A percentile compares a stretch with the other conserved stretches of the same genome.
Evolutionary conservation across 2,113 vertebrate species (phyloP).

Genomic region (Tenrec ecaudatus): DNA sequence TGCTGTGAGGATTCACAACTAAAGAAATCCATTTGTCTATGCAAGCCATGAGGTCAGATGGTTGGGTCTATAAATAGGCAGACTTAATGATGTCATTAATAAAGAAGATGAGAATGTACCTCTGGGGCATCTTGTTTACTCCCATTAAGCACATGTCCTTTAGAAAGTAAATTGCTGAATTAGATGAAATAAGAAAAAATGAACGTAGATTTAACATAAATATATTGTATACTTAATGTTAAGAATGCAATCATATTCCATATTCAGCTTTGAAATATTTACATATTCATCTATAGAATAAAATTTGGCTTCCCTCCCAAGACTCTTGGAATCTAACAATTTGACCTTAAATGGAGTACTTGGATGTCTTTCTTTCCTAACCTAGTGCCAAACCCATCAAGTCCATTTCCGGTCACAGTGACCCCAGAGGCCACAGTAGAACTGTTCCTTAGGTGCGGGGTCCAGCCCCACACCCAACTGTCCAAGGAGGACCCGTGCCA

Average conservation of each 20-base stretch:
- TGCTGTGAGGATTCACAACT: slow-evolving; percentile 79
- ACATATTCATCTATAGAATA: slow-evolving; percentile 35
- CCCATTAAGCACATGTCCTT: slow-evolving; percentile 51
- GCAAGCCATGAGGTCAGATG: slow-evolving; percentile 78
- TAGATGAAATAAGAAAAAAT: slow-evolving; percentile 65
- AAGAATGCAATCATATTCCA: slow-evolving; percentile 38
- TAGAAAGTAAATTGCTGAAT: slow-evolving; percentile 67
- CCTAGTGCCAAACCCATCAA: neutral
- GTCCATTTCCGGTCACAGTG: too few relatives aligned
- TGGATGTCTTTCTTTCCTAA: neutral
- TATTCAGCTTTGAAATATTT: slow-evolving; percentile 62
- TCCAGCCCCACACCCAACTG: too few relatives aligned
- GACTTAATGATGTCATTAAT: slow-evolving; percentile 83
- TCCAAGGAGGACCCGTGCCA: too few relatives aligned
- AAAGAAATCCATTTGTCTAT: slow-evolving; percentile 79
- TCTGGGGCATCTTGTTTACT: slow-evolving; percentile 31
- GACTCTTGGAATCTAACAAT: neutral
- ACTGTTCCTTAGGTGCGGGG: too few relatives aligned
- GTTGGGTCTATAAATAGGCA: slow-evolving; percentile 84
- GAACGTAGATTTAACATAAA: slow-evolving; percentile 46
- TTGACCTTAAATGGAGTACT: slow-evolving; percentile 1
- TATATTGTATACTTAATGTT: slow-evolving; percentile 13
- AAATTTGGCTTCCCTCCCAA: neutral
- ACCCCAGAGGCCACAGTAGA: too few relatives aligned
- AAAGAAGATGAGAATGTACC: slow-evolving; percentile 7